These are phyloP conservation scores for Exaiptasia diaphana DNA, from an alignment of 64 coral and sea anemone genomes.

Conservation along the genomic window DNA sequence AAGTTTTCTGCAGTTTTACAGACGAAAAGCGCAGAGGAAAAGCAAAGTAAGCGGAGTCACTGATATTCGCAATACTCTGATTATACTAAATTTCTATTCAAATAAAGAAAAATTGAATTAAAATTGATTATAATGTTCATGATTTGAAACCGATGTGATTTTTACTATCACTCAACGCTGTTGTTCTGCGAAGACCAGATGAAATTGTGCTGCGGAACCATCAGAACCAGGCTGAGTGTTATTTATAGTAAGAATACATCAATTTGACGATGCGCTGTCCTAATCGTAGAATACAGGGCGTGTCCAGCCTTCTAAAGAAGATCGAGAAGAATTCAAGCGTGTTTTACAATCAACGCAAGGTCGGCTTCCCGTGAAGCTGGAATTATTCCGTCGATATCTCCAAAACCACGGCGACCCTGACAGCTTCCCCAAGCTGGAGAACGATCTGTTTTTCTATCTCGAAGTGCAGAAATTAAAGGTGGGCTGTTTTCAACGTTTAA, in stretches of 20 bases:
- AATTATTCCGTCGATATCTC: conserved; percentile 85
- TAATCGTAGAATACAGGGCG: conserved; percentile 82
- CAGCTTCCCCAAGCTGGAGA: conserved; percentile 74
- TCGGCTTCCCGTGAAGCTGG: conserved; percentile 74
- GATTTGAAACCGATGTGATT: no score
- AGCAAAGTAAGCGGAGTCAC: conserved; percentile 30
- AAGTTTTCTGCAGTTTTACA: conserved; percentile 64
- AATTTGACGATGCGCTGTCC: no score
- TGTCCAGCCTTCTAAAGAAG: conserved; percentile 71
- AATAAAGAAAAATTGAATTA: no score
- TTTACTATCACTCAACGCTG: no score
- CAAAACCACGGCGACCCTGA: conserved; percentile 77
- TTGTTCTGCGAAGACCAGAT: no score
- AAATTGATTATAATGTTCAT: no score
- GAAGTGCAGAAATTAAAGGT: conserved; percentile 99
- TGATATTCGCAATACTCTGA: no score
- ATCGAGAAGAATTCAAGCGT: conserved; percentile 70
- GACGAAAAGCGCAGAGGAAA: conserved; percentile 25
- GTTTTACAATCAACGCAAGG: conserved; percentile 82
- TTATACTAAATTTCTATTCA: no score
- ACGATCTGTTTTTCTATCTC: conserved; percentile 89
- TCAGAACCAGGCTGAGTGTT: no score
- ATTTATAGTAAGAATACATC: no score
- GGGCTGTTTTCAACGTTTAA: no score
- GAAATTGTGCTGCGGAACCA: no score